Evolutionary conservation across 2,888 invertebrate species (phyloP), one percentile per base, ranked within the genome.

Genomic region (Pedicia rivosa): DNA sequence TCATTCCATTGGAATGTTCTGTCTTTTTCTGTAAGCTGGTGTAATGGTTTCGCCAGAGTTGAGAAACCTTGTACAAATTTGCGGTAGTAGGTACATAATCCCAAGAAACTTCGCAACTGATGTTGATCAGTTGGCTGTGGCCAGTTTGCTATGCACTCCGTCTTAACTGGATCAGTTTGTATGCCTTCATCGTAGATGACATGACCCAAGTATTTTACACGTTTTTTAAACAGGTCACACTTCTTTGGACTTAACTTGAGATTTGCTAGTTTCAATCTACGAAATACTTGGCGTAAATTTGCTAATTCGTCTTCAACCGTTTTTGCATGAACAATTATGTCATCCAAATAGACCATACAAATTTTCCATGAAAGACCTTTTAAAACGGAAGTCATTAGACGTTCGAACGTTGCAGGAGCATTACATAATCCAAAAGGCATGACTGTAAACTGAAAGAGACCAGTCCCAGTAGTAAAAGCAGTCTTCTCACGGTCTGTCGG

Each of bases 301-400:
- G 9, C 25, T 7, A 37, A 24, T 35, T 34, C 17, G 12, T 37
- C 16, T 10, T 31, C 13, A 24, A 40, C 37, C 2, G 27, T 40
- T 31, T 35, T 36, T 27, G 35, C 40, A 24, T 37, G 36, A 12
- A 40, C 20, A 40, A 46, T 42, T 9, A 43, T 44, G 40, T 46
- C 46, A 17, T 47, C 46, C 2, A 44, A 29, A 33, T 46, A 46
- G 2, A 47, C 40, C n/a, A 46, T 19, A 12, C 40, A 44, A 1
- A 33, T 45, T 27, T 43, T 42, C 38, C 43, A 41, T 5, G 19
- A 35, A 4, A 42, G 25, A 2, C 42, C 42, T 20, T 35, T 14
- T 3, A 40, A 37, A 2, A 40, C 36, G 6, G 14, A 17, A 25
- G 43, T 42, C 46, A 45, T 46, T 7, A 46, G 15, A 7, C 34